Base-by-base conservation (phyloP, 2,888 invertebrate species). In the Pseudococcus longispinus region DNA sequence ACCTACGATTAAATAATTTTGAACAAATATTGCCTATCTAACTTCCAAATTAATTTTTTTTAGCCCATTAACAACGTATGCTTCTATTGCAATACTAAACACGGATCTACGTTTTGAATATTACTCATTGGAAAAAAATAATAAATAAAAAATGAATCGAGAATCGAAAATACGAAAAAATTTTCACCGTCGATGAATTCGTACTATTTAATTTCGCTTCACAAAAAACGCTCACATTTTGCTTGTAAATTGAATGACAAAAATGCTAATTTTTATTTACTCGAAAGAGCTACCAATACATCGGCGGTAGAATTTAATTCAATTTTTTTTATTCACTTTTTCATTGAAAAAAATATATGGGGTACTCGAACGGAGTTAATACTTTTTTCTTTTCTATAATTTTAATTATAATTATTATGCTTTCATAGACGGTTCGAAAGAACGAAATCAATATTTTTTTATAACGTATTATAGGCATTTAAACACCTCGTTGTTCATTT, bases 201-300 rank as follows among this genome's bases (percentile, higher is more conserved):
- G 5, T 29, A 70, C 29, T 23, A 60, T 9, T 15, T 70, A 70
- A 70, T 70, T 70, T 18, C 8, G 26, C 70, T 26, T 18, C 29
- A 29, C 15, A 26, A 70, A 70, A 65, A 29, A 29, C 3, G 70
- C 70, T 4, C 70, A 70, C 29, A 29, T 70, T 70, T 70, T 29
- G 70, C 70, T 70, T 70, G 70, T 70, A 70, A 70, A 70, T 70
- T 70, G 70, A 70, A 70, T 29, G 18, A 18, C 29, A 18, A 70
- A 70, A 70, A 70, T 29, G 29, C 29, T 70, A 32, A 70, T 70
- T 70, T 70, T 70, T 70, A 70, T 70, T 70, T 29, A 70, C 70
- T 29, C 70, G 5, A 70, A 70, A 70, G 32, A 70, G 70, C n/a
- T n/a, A 18, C 70, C 70, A 70, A 70, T 70, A 70, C 29, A 70